A percentile compares a stretch with the other conserved stretches of the same genome.
Conservation (phyloP, 2,888 invertebrate species). For the Eilema griseolum region DNA sequence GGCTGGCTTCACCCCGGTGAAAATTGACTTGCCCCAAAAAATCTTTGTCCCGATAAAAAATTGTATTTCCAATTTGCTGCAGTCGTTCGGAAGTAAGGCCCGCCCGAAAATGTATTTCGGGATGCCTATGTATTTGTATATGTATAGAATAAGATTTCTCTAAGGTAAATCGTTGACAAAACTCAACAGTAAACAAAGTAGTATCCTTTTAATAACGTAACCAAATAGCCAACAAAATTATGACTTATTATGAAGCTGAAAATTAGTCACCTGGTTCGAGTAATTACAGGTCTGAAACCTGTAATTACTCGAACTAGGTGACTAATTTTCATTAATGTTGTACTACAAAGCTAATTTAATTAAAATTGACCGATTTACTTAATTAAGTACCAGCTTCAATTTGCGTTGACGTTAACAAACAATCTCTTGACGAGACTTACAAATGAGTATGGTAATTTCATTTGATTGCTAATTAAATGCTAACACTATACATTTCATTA, state of each 20-base stretch:
- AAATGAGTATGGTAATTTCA: constrained; percentile 29
- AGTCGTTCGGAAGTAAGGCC: no score
- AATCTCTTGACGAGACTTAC: constrained; percentile 11
- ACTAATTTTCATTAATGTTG: no score
- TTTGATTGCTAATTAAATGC: constrained; percentile 28
- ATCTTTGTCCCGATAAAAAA: no score
- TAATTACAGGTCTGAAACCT: constrained; percentile 41
- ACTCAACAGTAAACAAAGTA: not conserved
- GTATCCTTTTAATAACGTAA: not conserved
- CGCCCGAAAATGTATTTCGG: no score
- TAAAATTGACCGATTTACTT: constrained; percentile 39
- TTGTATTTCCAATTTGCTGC: no score
- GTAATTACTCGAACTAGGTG: no score
- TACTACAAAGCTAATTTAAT: constrained; percentile 46
- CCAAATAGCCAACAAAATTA: not conserved
- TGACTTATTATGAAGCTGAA: constrained; percentile 39
- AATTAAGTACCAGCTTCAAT: constrained; percentile 41
- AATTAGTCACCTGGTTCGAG: constrained; percentile 37
- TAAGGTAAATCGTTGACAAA: not conserved
- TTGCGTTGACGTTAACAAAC: constrained; percentile 33
- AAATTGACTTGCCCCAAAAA: no score
- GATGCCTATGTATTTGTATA: no score
- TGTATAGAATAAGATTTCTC: not conserved
- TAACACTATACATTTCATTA: not conserved
- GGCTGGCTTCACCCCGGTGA: no score